Evolutionary conservation across 1,140 invertebrate species (phyloP), one percentile per base, ranked within the genome.

Genomic region (Heliconius eleuchia): DNA sequence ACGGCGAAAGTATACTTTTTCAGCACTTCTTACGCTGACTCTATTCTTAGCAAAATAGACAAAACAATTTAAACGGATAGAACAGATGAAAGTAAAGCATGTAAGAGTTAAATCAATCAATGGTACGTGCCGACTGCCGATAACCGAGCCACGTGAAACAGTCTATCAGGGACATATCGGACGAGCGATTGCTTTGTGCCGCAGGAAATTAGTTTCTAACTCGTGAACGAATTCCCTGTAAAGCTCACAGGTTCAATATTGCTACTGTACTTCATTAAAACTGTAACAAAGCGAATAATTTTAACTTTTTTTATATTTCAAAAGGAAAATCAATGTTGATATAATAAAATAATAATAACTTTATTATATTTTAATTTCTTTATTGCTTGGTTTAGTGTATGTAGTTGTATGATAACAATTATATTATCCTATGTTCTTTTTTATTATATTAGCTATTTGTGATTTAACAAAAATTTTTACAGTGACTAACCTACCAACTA

Each of bases 141-240:
- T 27, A 66, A 16, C 57, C 57, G 11, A 66, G 57, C 60, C 60
- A 13, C 60, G 60, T 66, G 60, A 66, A 66, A 66, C 60, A 86
- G 78, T 80, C 86, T 82, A 90, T 89, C 87, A 84, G 80, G 88
- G 86, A 86, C 84, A 88, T 87, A 88, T 87, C 85, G 83, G 84
- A 80, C 78, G 79, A 83, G 55, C 87, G 91, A 93, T 93, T 92
- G 92, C 89, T 90, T 90, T 91, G 88, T 90, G 87, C 88, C 87
- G 74, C 91, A 90, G 91, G 92, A 93, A 92, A 93, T 93, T 92
- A 92, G 89, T 93, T 93, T 90, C 83, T 83, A 90, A 91, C 86
- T 92, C 86, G 87, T 80, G 80, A 89, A 79, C 79, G 87, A 85
- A 83, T 86, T 85, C 78, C 73, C 79, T 80, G 73, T 77, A 78